Evolutionary conservation across 2,888 invertebrate genomes (phyloP), one percentile per base, ranked within the genome.

Genomic region (Plemyria rubiginata): DNA sequence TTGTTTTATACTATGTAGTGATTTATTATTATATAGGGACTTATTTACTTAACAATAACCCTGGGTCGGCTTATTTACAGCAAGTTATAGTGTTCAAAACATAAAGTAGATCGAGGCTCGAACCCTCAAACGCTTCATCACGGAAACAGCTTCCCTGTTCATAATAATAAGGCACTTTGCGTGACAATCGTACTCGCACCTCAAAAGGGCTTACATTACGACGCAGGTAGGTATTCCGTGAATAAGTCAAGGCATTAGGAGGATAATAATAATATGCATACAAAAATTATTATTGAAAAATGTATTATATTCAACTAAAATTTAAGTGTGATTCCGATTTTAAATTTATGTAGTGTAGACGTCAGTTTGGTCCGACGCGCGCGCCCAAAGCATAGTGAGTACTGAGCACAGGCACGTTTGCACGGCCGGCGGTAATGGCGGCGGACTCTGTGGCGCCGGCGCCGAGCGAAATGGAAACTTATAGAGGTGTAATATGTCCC

Each of bases 381-480:
- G n/a, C n/a, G n/a, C 22, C 22, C 22, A 22, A 8, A 48, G 48
- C 16, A 7, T 32, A 38, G 12, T 5, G 12, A 28, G 22, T 2
- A 16, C 12, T 7, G 12, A 28, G 9, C 32, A 32, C 15, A n/a
- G 38, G 15, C 54, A 54, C 8, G 22, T 1, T 11, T 8, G 36
- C 2, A 43, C 45, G 58, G 32, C 12, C 41, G n/a, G 45, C 52
- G 36, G 45, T 52, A 53, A 40, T 28, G 32, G 28, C 12, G 40
- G 54, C 4, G 38, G 28, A 36, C 43, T 28, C 41, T 22, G 40
- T 12, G 46, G 9, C 22, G n/a, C n/a, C n/a, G 55, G 45, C 40
- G 61, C 61, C 61, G 52, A 52, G 46, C 55, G 40, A 62, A 56
- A 48, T 56, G 52, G 52, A 53, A 56, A 62, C 61, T 41, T 52